Evolutionary conservation across 2,888 invertebrate species (phyloP).

Genomic region (Salpingus planirostris): DNA sequence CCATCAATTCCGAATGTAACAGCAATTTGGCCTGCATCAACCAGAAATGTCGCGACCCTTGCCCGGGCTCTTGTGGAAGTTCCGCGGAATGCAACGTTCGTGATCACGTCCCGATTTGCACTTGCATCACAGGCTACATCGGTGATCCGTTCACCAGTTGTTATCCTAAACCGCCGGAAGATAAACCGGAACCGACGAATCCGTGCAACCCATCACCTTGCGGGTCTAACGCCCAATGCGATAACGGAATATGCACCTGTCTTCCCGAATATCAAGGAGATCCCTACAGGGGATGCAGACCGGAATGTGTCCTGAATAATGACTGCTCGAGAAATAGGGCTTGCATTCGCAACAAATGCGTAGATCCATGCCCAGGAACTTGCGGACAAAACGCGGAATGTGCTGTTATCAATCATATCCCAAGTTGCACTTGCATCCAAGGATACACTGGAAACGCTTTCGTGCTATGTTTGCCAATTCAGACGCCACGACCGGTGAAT

Average conservation of each 20-base stretch:
- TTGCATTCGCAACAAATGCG: slow-evolving; percentile 63
- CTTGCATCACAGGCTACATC: slow-evolving; percentile 58
- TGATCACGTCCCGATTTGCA: slow-evolving; percentile 67
- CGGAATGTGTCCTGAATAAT: slow-evolving; percentile 62
- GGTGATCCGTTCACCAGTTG: slow-evolving; percentile 65
- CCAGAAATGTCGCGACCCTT: slow-evolving; percentile 70
- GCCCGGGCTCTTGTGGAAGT: slow-evolving; percentile 70
- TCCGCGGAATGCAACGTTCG: slow-evolving; percentile 64
- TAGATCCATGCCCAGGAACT: slow-evolving; percentile 68
- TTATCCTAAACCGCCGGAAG: slow-evolving; percentile 30
- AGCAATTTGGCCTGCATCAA: slow-evolving; percentile 68
- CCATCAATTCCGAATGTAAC: slow-evolving; percentile 63
- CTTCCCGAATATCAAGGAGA: slow-evolving; percentile 68
- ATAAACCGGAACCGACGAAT: slow-evolving; percentile 45
- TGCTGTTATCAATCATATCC: slow-evolving; percentile 61
- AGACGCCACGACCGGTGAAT: slow-evolving; percentile 24
- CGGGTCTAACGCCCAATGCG: slow-evolving; percentile 66
- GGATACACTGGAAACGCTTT: slow-evolving; percentile 73
- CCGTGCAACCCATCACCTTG: slow-evolving; percentile 63
- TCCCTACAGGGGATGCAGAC: slow-evolving; percentile 62
- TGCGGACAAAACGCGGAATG: slow-evolving; percentile 69
- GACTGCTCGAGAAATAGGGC: slow-evolving; percentile 63
- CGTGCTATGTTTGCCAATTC: slow-evolving; percentile 42
- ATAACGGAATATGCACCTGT: slow-evolving; percentile 66
- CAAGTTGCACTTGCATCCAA: slow-evolving; percentile 56